Evolutionary conservation across 2,888 invertebrate species (phyloP).

Genomic region (Stenichneumon culpator): DNA sequence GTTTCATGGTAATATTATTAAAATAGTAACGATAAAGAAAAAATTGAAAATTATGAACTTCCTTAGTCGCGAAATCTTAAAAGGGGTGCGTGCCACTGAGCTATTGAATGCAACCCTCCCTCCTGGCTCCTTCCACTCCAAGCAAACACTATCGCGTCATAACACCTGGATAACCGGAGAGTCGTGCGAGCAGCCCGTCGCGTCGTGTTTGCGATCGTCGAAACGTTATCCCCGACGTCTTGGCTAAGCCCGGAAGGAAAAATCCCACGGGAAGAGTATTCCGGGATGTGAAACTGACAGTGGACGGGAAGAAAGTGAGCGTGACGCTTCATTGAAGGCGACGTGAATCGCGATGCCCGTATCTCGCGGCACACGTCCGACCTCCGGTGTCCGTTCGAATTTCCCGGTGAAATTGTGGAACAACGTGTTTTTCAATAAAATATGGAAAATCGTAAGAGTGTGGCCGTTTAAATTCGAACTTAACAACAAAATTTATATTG

Average conservation of each 20-base stretch:
- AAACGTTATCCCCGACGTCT: constrained; percentile 72
- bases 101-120: constrained; percentile 37
- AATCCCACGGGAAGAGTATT: constrained; percentile 81
- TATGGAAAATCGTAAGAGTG: constrained; percentile 32
- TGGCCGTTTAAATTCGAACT: constrained; percentile 33
- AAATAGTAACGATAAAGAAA: not conserved
- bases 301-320: constrained; percentile 77
- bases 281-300: constrained; percentile 82
- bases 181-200: constrained; percentile 72
- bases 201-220: constrained; percentile 74
- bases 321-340: constrained; percentile 81
- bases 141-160: constrained; percentile 56
- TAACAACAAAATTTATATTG: not conserved
- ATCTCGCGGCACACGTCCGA: constrained; percentile 63
- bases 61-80: not conserved
- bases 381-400: constrained; percentile 75
- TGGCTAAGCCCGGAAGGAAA: constrained; percentile 70
- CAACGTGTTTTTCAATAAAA: constrained; percentile 44
- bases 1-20: not conserved
- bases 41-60: not conserved
- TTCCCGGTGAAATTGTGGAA: constrained; percentile 53
- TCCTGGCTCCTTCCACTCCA: not conserved
- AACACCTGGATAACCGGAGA: constrained; percentile 60
- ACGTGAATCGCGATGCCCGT: constrained; percentile 76
- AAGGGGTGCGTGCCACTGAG: not conserved